Evolutionary conservation across 2,888 invertebrate species (phyloP).

Genomic region (Xylota sylvarum): DNA sequence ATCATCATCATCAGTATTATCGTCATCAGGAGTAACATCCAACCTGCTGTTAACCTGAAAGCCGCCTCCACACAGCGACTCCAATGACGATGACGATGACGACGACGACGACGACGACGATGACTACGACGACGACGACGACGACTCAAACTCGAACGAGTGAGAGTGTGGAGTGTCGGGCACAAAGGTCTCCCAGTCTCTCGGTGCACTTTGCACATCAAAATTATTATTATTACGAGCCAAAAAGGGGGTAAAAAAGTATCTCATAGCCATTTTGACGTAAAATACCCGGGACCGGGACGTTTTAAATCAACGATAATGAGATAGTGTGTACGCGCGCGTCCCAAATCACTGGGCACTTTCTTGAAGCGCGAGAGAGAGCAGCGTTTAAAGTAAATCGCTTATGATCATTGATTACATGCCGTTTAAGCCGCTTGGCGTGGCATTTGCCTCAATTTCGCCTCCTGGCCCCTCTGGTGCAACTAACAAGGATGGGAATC

Average conservation of each 20-base stretch:
- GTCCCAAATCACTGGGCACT: constrained; percentile 57
- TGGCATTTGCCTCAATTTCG: too few species aligned
- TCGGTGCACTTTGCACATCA: constrained; percentile 71
- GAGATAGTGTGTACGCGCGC: constrained; percentile 75
- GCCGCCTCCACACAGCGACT: constrained; percentile 50
- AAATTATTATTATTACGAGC: constrained; percentile 75
- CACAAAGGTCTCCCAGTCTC: constrained; percentile 59
- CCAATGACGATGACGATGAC: background rate
- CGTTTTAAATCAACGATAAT: constrained; percentile 76
- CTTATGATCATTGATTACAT: constrained; percentile 76
- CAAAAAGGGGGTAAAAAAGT: constrained; percentile 32
- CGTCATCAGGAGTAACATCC: constrained; percentile 75
- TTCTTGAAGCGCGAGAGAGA: constrained; percentile 29
- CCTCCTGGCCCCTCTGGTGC: too few species aligned
- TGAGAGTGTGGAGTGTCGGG: constrained; percentile 65
- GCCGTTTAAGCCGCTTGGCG: constrained; percentile 68
- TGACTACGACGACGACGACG: background rate
- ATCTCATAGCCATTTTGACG: constrained; percentile 58
- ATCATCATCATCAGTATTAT: constrained; percentile 74
- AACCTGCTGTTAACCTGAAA: constrained; percentile 74
- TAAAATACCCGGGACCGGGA: constrained; percentile 53
- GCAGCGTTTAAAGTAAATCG: constrained; percentile 73
- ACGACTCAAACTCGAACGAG: background rate
- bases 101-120: background rate
- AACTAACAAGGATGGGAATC: constrained; percentile 58